Percentiles rank a stretch among this genome's conserved stretches.
phyloP scores from a whole-genome alignment of 2,113 vertebrate species.

The Eubucco bourcierii region DNA sequence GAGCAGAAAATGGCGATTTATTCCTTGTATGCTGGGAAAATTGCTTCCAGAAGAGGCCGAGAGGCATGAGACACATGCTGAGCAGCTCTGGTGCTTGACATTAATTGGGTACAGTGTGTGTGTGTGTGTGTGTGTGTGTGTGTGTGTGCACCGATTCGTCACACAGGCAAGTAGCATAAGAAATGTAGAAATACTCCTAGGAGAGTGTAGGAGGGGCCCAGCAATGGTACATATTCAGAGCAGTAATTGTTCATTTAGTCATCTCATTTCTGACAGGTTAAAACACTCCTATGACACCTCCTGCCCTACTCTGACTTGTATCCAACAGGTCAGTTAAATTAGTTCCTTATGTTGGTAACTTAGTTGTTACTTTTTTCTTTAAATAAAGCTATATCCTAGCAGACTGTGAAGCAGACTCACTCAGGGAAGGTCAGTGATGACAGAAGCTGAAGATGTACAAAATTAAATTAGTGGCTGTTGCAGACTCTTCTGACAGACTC shows the following conservation, averaged over 20 bases:
- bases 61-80: neutral
- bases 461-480: neutral
- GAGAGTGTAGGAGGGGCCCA: neutral
- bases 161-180: neutral
- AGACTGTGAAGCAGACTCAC: neutral
- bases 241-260: neutral
- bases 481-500: neutral
- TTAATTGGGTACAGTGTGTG: neutral
- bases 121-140: too few relatives aligned
- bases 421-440: neutral
- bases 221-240: neutral
- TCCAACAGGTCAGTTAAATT: neutral
- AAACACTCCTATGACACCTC: neutral
- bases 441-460: neutral
- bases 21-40: neutral
- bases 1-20: neutral
- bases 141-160: neutral
- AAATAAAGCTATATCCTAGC: neutral
- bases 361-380: neutral
- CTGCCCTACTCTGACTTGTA: neutral
- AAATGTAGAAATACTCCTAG: neutral
- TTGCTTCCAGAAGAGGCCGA: neutral
- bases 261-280: conserved; percentile 3
- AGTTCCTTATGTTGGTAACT: neutral
- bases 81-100: neutral